Evolutionary conservation across 2,888 invertebrate species (phyloP), one percentile per base, ranked within the genome.

Genomic region (Arctia plantaginis): DNA sequence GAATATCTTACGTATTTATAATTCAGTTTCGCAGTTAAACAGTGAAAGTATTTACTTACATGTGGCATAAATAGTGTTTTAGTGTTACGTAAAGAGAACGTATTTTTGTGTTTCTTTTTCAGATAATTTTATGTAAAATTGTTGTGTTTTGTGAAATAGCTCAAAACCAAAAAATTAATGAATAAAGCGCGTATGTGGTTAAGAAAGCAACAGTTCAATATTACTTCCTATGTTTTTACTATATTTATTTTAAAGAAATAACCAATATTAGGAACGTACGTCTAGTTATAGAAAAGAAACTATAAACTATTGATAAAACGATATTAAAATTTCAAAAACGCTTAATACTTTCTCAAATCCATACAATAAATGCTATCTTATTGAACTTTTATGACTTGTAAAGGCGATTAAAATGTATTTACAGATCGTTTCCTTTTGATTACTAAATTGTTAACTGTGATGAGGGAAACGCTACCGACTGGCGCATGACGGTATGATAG

Each of bases 11-110:
- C 64, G 33, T 59, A 55, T 70, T 73, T 27, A 18, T n/a, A 41
- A 70, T 69, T 70, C 8, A 65, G 59, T 62, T 69, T 51, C 33
- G 30, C 27, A 27, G 59, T 70, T 39, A 62, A 41, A 39, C 66
- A 82, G 84, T 83, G 85, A 85, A 82, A 84, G 77, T 80, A 82
- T 78, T 80, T 62, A 18, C 73, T 73, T 82, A 75, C 39, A 70
- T 77, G 79, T 71, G 66, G 69, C 72, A 47, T 64, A 75, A 76
- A 73, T 59, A 72, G 71, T 79, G 79, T 79, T 66, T 69, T 72
- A 30, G 44, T 76, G 74, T 82, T 84, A 80, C 70, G 64, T 80
- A 80, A 80, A 84, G 75, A 74, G 33, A 84, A 71, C 71, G 78
- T 71, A 68, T 8, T 77, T 75, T 55, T 69, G 55, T 70, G 71